Evolutionary conservation across 2,113 vertebrate genomes (phyloP).

Genomic region (Aythya baeri): DNA sequence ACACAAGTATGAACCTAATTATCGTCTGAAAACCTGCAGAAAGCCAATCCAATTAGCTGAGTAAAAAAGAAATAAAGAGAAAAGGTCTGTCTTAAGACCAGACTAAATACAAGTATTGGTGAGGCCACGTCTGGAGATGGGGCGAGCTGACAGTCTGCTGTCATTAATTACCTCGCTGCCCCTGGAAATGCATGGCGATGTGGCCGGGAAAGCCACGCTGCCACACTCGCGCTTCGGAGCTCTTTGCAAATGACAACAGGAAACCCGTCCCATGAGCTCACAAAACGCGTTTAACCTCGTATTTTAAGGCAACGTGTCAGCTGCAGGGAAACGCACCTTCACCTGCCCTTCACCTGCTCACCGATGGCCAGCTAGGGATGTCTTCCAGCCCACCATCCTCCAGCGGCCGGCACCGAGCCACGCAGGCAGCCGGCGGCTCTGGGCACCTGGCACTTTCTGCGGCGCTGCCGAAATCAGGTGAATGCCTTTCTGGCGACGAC

Average conservation of each 20-base stretch:
- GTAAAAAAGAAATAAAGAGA: neutral
- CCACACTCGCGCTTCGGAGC: neutral
- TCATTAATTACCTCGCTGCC: neutral
- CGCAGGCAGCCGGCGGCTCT: neutral
- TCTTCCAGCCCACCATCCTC: neutral
- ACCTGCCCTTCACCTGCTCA: constrained; percentile 39
- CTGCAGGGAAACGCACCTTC: constrained; percentile 18
- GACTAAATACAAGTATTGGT: neutral
- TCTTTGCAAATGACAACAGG: neutral
- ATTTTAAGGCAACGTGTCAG: neutral
- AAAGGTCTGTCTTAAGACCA: neutral
- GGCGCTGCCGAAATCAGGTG: neutral
- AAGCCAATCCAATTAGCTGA: neutral
- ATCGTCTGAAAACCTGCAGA: neutral
- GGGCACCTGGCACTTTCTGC: neutral
- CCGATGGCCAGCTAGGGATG: constrained; percentile 19
- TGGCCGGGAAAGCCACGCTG: neutral
- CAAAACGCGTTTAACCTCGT: neutral
- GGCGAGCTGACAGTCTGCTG: neutral
- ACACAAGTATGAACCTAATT: neutral
- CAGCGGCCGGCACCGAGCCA: neutral
- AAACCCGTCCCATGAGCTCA: neutral
- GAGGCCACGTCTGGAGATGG: neutral
- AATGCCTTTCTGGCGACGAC: neutral
- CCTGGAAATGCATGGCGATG: neutral